Evolutionary conservation across 2,888 invertebrate species (phyloP), one percentile per base, ranked within the genome.

Genomic region (Biston betularia): DNA sequence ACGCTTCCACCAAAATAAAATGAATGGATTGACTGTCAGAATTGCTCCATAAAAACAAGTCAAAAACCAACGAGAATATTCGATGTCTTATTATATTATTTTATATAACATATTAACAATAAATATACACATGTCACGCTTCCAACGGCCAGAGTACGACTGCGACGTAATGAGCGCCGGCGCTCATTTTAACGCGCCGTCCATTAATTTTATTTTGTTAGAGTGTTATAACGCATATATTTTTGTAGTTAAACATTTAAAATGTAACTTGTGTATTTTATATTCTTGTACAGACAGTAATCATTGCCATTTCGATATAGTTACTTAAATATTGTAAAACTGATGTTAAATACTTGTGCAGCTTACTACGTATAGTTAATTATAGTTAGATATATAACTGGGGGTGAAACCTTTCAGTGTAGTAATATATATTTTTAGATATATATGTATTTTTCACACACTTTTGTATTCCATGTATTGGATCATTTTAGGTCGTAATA

Each of bases 261-360:
- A 46, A 56, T 46, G 56, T 56, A 56, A 24, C 33, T n/a, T 24
- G 24, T 56, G 42, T 56, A 35, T 56, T 45, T 56, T 56, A 45
- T 65, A 68, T 75, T 62, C 24, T 65, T 68, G 61, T 65, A 61
- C 49, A 74, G 75, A 77, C 53, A 65, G 80, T 83, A 82, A 86
- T 83, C 84, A 89, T 90, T 89, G 90, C 89, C 90, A 89, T 89
- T 88, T 88, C 75, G 76, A 77, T 80, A 85, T 80, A 85, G 83
- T 80, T 87, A 85, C 81, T 83, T 87, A 84, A 81, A 46, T 79
- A 77, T 66, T 78, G 61, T 74, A 68, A 66, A 50, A 48, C 40
- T 71, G 54, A 72, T 77, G 73, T 54, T 74, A 79, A 69, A 80
- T 74, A 77, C 46, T 69, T 77, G 75, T 81, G 83, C 81, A 79